phyloP scores from a whole-genome alignment of 2,888 invertebrate species.

The Psylliodes chrysocephalus region DNA sequence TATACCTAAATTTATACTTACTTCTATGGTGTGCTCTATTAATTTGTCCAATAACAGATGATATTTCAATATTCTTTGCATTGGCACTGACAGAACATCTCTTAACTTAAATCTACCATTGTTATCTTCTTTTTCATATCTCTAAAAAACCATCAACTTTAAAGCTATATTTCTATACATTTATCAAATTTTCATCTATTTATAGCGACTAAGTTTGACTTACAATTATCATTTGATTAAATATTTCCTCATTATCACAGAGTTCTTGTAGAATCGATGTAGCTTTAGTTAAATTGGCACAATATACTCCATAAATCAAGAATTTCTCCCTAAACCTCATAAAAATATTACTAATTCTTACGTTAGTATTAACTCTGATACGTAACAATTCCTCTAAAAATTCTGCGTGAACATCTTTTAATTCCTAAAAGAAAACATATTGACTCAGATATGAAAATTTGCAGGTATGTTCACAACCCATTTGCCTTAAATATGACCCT shows the following conservation, averaged over 20 bases:
- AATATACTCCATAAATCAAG: constrained; percentile 94
- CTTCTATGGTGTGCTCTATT: constrained; percentile 85
- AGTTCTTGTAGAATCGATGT: constrained; percentile 84
- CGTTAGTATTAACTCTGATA: constrained; percentile 73
- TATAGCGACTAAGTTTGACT: too few relatives aligned
- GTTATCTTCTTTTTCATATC: constrained; percentile 93
- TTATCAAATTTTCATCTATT: too few relatives aligned
- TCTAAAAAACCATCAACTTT: constrained; percentile 67
- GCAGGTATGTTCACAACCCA: too few relatives aligned
- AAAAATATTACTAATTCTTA: constrained; percentile 83
- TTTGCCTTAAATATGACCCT: too few relatives aligned
- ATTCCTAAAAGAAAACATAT: constrained; percentile 69
- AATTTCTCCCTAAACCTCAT: constrained; percentile 90
- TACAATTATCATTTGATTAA: constrained; percentile 77
- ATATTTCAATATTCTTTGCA: constrained; percentile 98
- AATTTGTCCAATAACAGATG: constrained; percentile 92
- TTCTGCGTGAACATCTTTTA: constrained; percentile 86
- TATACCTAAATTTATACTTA: constrained; percentile 63
- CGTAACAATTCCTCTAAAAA: constrained; percentile 84
- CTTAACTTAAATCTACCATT: constrained; percentile 94
- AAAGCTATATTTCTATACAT: too few relatives aligned
- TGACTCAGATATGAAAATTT: too few relatives aligned
- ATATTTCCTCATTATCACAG: constrained; percentile 72
- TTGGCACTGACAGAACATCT: constrained; percentile 96
- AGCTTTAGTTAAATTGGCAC: constrained; percentile 92